Base-by-base conservation (phyloP, 2,113 vertebrate species). In the Anarhynchus alexandrinus region DNA sequence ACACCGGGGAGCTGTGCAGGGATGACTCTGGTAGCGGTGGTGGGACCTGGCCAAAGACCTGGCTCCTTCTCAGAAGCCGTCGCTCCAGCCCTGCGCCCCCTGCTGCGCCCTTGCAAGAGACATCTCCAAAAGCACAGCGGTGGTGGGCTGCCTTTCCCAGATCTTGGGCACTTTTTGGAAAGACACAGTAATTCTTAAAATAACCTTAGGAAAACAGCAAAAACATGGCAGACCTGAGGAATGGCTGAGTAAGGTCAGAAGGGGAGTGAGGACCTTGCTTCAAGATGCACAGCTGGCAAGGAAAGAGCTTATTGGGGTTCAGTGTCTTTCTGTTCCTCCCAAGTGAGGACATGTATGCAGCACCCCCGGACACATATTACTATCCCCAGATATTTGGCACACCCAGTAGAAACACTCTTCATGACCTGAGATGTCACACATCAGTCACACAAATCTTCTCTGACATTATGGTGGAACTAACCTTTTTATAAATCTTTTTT, bases 21-120 rank as follows among this genome's bases (percentile, higher is more conserved):
- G 57, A 47, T 2, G 4, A 17, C 26, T 52, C 36, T 0, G 0
- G 34, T 16, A 78, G 59, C 2, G 1, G 29, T 51, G 29, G 12
- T 54, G 22, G 51, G 27, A 36, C 18, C 55, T 66, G 20, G 29
- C 58, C 52, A 54, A 40, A 38, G 62, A 77, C 27, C 32, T 71
- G 21, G 18, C 51, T 86, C n/a, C 65, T 82, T 73, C 82, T 74
- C 22, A 14, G 38, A 62, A 57, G 34, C 54, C 0, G 0, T 17
- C 2, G 2, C 38, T 89, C 21, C 16, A 16, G 45, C 16, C 11
- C n/a, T 54, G 26, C 2, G 1, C 52, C 23, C 19, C 0, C 0
- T 70, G 29, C 65, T 66, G 26, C 2, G 1, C 11, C n/a, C 15
- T 54, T 58, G 59, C 19, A 62, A 36, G 67, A 40, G 55, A n/a